Evolutionary conservation across 37 sponge, comb jelly and placozoan species (phyloP).

Genomic region (Diacarnus erythraeanus): DNA sequence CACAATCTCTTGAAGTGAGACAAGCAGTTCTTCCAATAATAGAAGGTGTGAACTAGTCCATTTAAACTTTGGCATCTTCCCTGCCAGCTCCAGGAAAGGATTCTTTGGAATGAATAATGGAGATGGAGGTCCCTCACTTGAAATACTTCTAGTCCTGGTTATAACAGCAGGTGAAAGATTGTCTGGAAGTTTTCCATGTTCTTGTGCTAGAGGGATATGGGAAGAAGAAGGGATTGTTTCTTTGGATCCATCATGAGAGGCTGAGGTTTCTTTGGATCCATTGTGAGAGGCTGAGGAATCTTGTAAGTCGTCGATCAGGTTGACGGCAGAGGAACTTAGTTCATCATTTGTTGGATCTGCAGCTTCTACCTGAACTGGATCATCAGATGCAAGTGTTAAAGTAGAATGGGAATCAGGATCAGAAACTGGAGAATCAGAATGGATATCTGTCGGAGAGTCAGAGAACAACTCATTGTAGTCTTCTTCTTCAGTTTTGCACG

Average conservation of each 20-base stretch:
- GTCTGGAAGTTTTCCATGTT: neutral
- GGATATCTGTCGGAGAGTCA: neutral
- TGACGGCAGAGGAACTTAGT: neutral
- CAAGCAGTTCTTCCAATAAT: slow-evolving; percentile 58
- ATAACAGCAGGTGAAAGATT: neutral
- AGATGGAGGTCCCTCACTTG: neutral
- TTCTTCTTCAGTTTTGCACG: neutral
- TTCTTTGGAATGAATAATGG: slow-evolving; percentile 44
- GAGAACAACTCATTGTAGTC: neutral
- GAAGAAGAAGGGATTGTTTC: neutral
- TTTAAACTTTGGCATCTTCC: slow-evolving; percentile 59
- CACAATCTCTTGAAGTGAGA: slow-evolving; percentile 30
- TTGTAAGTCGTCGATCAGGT: neutral
- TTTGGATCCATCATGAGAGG: neutral
- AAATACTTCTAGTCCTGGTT: neutral
- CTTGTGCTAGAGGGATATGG: neutral
- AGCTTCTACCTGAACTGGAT: no score
- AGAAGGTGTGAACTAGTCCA: slow-evolving; percentile 63
- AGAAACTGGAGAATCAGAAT: neutral
- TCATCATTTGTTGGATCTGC: no score
- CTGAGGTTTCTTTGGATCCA: neutral
- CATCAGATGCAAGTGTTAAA: no score
- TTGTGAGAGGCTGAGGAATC: neutral
- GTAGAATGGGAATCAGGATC: neutral
- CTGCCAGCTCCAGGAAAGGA: slow-evolving; percentile 34